Base-by-base conservation (phyloP, 2,888 invertebrate genomes). In the Rhogogaster chlorosoma region DNA sequence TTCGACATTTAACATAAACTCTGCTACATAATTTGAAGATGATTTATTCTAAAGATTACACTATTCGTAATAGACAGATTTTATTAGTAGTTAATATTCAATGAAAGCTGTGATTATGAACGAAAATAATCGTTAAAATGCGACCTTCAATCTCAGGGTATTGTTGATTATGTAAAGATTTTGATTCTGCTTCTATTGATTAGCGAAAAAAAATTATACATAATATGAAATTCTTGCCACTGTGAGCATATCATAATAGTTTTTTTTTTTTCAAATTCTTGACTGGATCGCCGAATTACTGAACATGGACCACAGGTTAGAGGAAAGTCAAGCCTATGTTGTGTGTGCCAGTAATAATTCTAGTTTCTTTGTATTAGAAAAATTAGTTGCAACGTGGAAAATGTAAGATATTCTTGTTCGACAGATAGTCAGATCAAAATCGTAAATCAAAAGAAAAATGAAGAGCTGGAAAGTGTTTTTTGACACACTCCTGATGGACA, bases 401-500 rank as follows among this genome's bases (percentile, higher is more conserved):
- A 10, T 64, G 22, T n/a, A 0, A 64, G n/a, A 38, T 70, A 70
- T 70, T 36, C 36, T 18, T 15, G 70, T 38, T 10, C 64, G 12
- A 12, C 12, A 2, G 15, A 64, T 64, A 64, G 29, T 12, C 12
- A 64, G 2, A 64, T 12, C 4, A 29, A 36, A 22, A 71, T 70
- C n/a, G 10, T 32, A 12, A 70, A 70, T 71, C 36, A n/a, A 38
- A 6, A 38, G 12, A 3, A 9, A 71, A 71, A 32, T 15, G 5
- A 67, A 32, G 67, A 67, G 10, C 32, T 71, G n/a, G 36, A 36
- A 71, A 22, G 10, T 42, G n/a, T 42, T 71, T 73, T 71, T 73
- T 42, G 38, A 73, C 71, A 73, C 42, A 38, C 42, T 73, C 26
- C 5, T 73, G 71, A 42, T 42, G 71, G 38, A 42, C 15, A 22